Base-by-base conservation (phyloP, 1,140 invertebrate genomes). In the Diabrotica undecimpunctata region DNA sequence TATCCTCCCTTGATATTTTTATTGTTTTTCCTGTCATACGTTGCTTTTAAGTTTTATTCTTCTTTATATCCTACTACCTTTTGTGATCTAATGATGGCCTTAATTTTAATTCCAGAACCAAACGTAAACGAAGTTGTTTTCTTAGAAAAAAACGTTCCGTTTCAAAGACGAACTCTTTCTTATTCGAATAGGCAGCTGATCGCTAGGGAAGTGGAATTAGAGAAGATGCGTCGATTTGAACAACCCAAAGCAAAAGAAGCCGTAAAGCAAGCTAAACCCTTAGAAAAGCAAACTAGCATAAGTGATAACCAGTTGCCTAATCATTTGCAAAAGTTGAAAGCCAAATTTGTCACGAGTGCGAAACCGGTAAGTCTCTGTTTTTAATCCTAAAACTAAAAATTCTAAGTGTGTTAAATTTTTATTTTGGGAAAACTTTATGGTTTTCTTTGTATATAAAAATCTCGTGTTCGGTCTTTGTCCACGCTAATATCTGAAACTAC, bases 131-230 rank as follows among this genome's bases (percentile, higher is more conserved):
- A 81, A 64, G 60, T 79, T 9, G 70, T 72, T 6, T 66, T 67
- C 14, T 79, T 79, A 61, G 64, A 71, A 51, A 68, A 65, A 25
- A 63, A 69, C 13, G 77, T 80, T 67, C 25, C 72, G 75, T 12
- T 6, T 75, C 76, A 46, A 75, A 75, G 39, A 74, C 75, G 62
- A 51, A 12, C 39, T 7, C 66, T 83, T 9, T 80, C 85, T 0
- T 93, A 94, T 74, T 84, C 86, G 1, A 84, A 87, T 14, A 91
- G 90, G 71, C 93, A 94, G 74, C 78, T 94, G 46, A 84, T 95
- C 36, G 85, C 89, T 39, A 83, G 87, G 69, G 91, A 94, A 81
- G 85, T 93, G 68, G 89, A 91, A 71, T 72, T 86, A 37, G 88
- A 89, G 75, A 88, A 88, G 71, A 84, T 93, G 72, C 82, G 86